Percentiles rank a stretch among this genome's conserved stretches.
Evolutionary conservation across 37 sponge, comb jelly and placozoan species (phyloP).

Genomic region (Crambe crambe): DNA sequence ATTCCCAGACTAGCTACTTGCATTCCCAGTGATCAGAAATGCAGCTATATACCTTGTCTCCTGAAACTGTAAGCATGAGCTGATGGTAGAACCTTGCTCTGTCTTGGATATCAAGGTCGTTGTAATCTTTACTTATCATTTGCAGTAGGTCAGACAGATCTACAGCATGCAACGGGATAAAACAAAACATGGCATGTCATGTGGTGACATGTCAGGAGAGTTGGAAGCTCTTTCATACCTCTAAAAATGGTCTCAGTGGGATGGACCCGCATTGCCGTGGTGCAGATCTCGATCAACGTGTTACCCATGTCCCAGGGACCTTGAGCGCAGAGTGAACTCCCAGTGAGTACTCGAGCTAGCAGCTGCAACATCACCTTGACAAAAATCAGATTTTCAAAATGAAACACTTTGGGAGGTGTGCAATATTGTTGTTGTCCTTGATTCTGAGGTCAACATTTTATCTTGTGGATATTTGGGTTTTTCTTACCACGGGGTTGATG

Average conservation of each 20-base stretch:
- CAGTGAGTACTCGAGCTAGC: constrained; percentile 16
- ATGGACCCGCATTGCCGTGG: constrained; percentile 37
- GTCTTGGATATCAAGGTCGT: constrained; percentile 61
- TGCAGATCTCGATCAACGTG: constrained; percentile 33
- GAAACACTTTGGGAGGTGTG: too few relatives aligned
- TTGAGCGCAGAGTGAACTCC: constrained; percentile 22
- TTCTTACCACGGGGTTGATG: constrained; percentile 45
- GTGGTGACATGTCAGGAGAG: neutral
- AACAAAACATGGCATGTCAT: neutral
- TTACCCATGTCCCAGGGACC: constrained; percentile 57
- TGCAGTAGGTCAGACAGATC: constrained; percentile 42
- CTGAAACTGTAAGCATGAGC: constrained; percentile 58
- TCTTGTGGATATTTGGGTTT: neutral
- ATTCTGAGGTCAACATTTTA: too few relatives aligned
- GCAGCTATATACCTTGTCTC: constrained; percentile 47
- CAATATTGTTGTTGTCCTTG: too few relatives aligned
- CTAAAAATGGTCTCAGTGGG: constrained; percentile 47
- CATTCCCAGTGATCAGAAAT: neutral
- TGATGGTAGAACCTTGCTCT: constrained; percentile 68
- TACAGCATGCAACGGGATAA: constrained; percentile 9
- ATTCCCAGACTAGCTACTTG: neutral
- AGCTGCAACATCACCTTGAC: constrained; percentile 56
- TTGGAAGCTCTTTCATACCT: constrained; percentile 9
- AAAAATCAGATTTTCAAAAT: neutral
- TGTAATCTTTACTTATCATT: constrained; percentile 20